Conservation (phyloP, 2,797 vertebrate genomes). For the Sebastiscus albofasciatus region DNA sequence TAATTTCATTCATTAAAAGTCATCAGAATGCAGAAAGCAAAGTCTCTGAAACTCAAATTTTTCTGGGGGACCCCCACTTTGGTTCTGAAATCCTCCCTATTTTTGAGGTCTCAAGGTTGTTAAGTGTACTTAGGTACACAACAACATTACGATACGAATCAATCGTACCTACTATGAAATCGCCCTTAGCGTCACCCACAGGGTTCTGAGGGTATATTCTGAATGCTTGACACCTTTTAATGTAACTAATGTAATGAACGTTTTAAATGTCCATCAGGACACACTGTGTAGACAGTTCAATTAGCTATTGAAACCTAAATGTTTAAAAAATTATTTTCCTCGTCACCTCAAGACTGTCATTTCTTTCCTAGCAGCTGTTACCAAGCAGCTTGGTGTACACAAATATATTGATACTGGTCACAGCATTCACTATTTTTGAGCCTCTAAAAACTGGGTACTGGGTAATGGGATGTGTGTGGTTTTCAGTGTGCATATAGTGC, state of each 20-base stretch:
- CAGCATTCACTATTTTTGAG: background rate
- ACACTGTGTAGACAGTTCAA: background rate
- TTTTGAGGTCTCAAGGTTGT: too few relatives aligned
- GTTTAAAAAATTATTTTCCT: background rate
- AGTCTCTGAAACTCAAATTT: too few relatives aligned
- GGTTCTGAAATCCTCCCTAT: too few relatives aligned
- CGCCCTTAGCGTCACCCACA: background rate
- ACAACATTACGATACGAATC: too few relatives aligned
- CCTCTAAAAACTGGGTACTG: background rate
- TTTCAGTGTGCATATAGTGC: slow-evolving; percentile 6
- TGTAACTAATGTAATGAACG: background rate
- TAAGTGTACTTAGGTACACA: too few relatives aligned
- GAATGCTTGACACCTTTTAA: background rate
- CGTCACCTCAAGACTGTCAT: background rate
- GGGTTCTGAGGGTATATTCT: background rate
- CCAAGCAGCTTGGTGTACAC: background rate
- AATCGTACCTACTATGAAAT: too few relatives aligned
- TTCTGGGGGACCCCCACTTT: too few relatives aligned
- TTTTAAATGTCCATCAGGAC: background rate
- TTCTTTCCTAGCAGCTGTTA: background rate
- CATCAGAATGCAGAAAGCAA: too few relatives aligned
- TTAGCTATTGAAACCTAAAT: background rate
- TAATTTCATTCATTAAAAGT: too few relatives aligned
- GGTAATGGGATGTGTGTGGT: background rate
- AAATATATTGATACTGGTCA: background rate